A percentile compares a stretch with the other conserved stretches of the same genome.
phyloP scores from a whole-genome alignment of 2,113 vertebrate species.

The Cercocebus atys region DNA sequence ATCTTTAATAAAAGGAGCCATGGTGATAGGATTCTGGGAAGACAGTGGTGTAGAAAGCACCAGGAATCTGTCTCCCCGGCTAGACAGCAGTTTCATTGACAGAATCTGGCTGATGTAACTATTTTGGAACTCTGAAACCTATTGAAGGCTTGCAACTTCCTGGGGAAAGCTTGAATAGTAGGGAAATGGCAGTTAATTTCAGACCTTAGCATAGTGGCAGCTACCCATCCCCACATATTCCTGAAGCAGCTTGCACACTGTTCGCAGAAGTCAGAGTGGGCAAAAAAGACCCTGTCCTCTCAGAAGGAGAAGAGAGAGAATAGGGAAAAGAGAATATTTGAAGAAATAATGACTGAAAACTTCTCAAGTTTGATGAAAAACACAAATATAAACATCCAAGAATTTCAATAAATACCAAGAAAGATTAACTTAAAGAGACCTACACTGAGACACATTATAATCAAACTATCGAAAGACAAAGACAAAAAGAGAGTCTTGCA shows the following conservation, averaged over 20 bases:
- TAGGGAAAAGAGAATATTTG: background rate
- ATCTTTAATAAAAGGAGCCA: background rate
- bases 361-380: background rate
- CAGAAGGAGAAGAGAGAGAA: background rate
- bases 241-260: background rate
- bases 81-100: background rate
- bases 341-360: background rate
- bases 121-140: background rate
- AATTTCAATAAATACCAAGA: background rate
- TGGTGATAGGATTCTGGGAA: background rate
- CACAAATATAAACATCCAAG: background rate
- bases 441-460: background rate
- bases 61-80: background rate
- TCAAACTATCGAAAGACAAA: background rate
- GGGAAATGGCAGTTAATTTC: background rate
- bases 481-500: background rate
- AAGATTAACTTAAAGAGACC: background rate
- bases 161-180: background rate
- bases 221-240: background rate
- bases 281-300: background rate
- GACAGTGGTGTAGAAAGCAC: background rate
- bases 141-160: background rate
- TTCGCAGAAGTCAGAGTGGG: background rate
- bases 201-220: background rate
- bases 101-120: background rate